Evolutionary conservation across 2,113 vertebrate genomes (phyloP).

Genomic region (Oenanthe oenanthe): DNA sequence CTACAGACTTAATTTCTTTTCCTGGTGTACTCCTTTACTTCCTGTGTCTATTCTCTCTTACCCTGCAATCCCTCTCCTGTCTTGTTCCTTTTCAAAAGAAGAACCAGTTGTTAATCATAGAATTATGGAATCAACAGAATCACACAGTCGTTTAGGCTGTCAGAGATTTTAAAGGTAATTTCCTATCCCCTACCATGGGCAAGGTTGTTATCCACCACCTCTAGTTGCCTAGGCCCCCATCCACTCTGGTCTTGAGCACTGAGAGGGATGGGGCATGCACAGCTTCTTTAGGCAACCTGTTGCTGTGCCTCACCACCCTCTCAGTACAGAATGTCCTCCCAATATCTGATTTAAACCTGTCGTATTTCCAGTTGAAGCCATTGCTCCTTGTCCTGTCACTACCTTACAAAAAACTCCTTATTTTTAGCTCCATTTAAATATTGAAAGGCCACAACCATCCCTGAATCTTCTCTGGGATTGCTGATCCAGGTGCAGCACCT

Average conservation of each 20-base stretch:
- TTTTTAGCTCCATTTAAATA: neutral
- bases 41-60: neutral
- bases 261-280: accelerated
- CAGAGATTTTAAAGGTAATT: neutral
- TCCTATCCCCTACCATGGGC: neutral
- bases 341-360: neutral
- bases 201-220: neutral
- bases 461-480: neutral
- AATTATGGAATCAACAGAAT: neutral
- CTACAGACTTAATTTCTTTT: neutral
- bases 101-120: neutral
- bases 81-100: neutral
- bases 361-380: neutral
- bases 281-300: neutral
- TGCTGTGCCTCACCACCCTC: neutral
- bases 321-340: neutral
- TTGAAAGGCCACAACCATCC: neutral
- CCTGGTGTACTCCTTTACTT: neutral
- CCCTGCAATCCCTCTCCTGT: neutral
- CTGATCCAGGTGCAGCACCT: neutral
- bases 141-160: neutral
- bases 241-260: neutral
- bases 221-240: neutral
- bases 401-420: neutral
- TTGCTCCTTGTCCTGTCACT: neutral